These are phyloP conservation scores for Anableps anableps DNA, from an alignment of 2,797 vertebrate genomes.

Conservation along the genomic window DNA sequence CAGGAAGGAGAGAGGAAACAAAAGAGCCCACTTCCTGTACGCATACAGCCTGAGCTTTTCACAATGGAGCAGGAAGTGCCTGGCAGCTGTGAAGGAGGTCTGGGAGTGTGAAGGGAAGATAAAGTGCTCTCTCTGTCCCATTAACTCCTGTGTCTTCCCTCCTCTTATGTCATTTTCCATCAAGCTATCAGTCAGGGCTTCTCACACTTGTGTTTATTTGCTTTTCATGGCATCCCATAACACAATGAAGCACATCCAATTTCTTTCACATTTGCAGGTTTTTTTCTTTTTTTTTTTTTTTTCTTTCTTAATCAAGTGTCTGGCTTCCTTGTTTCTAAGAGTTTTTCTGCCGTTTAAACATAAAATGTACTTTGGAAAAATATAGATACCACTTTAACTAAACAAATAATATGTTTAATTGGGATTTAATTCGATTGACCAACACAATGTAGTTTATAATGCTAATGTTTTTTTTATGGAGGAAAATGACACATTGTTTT, in stretches of 20 bases:
- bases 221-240: conserved; percentile 4
- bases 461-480: neutral
- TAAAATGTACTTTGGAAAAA: neutral
- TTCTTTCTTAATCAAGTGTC: neutral
- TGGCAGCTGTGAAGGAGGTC: conserved; percentile 70
- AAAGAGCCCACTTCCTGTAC: conserved; percentile 77
- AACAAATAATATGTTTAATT: neutral
- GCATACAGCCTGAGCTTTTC: conserved; percentile 56
- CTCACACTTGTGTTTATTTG: conserved; percentile 32
- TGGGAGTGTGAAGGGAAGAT: conserved; percentile 73
- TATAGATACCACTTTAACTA: neutral
- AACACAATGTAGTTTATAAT: neutral
- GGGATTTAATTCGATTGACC: neutral
- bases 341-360: neutral
- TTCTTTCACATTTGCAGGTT: neutral
- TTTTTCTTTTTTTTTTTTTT: neutral
- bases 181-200: conserved; percentile 19
- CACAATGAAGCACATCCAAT: conserved; percentile 10
- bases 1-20: conserved; percentile 80
- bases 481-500: neutral
- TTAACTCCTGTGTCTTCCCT: conserved; percentile 31
- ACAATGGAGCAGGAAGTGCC: conserved; percentile 78
- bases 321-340: neutral
- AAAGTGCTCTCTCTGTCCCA: conserved; percentile 56
- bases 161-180: conserved; percentile 51